Evolutionary conservation across 2,888 invertebrate genomes (phyloP).

Genomic region (Trissolcus brochymenae): DNA sequence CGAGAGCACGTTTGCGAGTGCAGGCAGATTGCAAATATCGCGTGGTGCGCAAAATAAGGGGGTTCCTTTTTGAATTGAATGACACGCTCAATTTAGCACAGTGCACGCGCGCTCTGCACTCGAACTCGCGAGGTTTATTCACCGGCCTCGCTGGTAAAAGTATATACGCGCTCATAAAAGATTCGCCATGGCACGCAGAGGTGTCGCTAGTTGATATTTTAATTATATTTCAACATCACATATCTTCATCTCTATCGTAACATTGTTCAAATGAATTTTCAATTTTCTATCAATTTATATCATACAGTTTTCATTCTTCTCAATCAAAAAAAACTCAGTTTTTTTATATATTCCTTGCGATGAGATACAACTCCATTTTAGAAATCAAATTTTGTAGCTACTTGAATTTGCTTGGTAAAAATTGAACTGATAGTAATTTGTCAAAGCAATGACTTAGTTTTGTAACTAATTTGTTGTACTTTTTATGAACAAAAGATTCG

Average conservation of each 20-base stretch:
- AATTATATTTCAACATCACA: slow-evolving; percentile 3
- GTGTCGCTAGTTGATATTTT: slow-evolving; percentile 52
- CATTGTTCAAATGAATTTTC: no score
- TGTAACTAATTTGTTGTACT: no score
- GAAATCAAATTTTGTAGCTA: not conserved
- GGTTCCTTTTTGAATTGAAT: slow-evolving; percentile 60
- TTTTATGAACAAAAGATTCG: no score
- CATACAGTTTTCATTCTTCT: no score
- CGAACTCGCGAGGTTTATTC: slow-evolving; percentile 19
- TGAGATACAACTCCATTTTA: not conserved
- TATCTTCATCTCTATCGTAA: not conserved
- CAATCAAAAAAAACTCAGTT: no score
- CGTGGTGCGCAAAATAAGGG: slow-evolving; percentile 50
- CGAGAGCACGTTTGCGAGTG: slow-evolving; percentile 30
- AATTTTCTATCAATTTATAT: no score
- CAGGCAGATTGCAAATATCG: slow-evolving; percentile 51
- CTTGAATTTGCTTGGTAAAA: no score
- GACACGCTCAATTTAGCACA: slow-evolving; percentile 62
- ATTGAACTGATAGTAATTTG: no score
- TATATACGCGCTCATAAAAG: slow-evolving; percentile 22
- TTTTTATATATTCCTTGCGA: no score
- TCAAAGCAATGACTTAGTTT: no score
- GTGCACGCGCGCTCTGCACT: slow-evolving; percentile 25
- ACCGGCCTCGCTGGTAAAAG: slow-evolving; percentile 53
- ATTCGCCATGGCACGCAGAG: slow-evolving; percentile 50